A percentile compares a stretch with the other conserved stretches of the same genome.
Evolutionary conservation across 2,888 invertebrate species (phyloP).

Genomic region (Polyommatus icarus): DNA sequence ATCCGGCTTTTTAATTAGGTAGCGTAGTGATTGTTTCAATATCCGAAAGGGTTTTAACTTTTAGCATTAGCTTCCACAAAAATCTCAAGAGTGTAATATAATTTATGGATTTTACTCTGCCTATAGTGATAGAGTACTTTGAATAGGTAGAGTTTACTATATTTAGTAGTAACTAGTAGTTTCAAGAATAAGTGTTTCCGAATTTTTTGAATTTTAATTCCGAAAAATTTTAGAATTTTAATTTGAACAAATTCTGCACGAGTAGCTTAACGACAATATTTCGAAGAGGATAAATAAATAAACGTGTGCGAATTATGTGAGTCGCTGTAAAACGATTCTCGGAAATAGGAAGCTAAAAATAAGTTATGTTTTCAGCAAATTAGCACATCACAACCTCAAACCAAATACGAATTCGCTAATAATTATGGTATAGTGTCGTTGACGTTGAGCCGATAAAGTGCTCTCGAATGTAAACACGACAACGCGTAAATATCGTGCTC

Average conservation of each 20-base stretch:
- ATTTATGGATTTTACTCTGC: too few species aligned
- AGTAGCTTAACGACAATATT: not conserved
- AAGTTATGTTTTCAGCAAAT: constrained; percentile 5
- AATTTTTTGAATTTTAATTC: not conserved
- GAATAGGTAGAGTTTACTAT: too few species aligned
- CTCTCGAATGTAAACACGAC: constrained; percentile 71
- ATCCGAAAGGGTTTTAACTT: not conserved
- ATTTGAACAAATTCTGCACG: not conserved
- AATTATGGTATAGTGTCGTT: constrained; percentile 69
- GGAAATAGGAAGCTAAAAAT: constrained; percentile 16
- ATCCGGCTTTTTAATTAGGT: not conserved
- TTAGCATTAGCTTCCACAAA: not conserved
- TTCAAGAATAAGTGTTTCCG: too few species aligned
- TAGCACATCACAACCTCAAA: not conserved
- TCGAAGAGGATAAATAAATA: not conserved
- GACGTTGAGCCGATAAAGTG: constrained; percentile 78
- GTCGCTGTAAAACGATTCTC: not conserved
- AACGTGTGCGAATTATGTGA: not conserved
- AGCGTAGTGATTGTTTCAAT: not conserved
- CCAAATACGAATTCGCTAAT: constrained; percentile 50
- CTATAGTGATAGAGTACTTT: too few species aligned
- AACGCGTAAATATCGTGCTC: constrained; percentile 73
- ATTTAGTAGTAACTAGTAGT: too few species aligned
- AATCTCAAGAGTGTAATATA: not conserved
- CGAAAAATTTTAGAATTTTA: not conserved